Percentiles rank a stretch among this genome's conserved stretches.
phyloP scores from a whole-genome alignment of 2,113 vertebrate genomes.

The Toxotes jaculatrix region DNA sequence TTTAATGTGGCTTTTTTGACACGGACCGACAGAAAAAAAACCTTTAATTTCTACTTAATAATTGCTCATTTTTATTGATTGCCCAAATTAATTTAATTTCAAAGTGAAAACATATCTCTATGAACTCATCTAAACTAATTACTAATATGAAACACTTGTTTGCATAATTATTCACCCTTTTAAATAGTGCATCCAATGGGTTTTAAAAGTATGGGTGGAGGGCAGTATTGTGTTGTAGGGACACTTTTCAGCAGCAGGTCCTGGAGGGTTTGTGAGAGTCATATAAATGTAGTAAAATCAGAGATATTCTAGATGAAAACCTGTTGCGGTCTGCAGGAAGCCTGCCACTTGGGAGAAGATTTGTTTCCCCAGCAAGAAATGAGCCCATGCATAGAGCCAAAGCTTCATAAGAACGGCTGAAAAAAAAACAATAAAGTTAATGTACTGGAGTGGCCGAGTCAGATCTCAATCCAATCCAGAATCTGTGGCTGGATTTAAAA shows the following conservation, averaged over 20 bases:
- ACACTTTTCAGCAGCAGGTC: not conserved
- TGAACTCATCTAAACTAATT: not conserved
- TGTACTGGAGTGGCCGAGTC: not conserved
- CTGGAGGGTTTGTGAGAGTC: not conserved
- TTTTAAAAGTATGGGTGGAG: too few relatives aligned
- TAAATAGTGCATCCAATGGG: not conserved
- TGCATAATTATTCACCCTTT: not conserved
- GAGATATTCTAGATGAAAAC: not conserved
- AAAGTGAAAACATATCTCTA: not conserved
- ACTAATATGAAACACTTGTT: not conserved
- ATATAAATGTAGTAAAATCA: not conserved
- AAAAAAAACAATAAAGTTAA: not conserved
- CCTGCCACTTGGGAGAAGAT: not conserved
- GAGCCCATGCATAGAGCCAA: not conserved
- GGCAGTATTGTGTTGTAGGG: not conserved
- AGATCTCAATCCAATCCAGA: too few relatives aligned
- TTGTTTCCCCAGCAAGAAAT: slow-evolving; percentile 1
- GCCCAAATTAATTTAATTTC: not conserved
- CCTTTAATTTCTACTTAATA: too few relatives aligned
- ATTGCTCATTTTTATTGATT: too few relatives aligned
- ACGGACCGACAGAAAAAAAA: not conserved
- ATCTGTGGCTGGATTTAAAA: too few relatives aligned
- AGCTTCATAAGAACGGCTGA: not conserved
- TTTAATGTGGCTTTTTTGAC: not conserved
- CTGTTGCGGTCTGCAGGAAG: not conserved